Evolutionary conservation across 1,140 invertebrate species (phyloP).

Genomic region (Drosophila ercepeae): DNA sequence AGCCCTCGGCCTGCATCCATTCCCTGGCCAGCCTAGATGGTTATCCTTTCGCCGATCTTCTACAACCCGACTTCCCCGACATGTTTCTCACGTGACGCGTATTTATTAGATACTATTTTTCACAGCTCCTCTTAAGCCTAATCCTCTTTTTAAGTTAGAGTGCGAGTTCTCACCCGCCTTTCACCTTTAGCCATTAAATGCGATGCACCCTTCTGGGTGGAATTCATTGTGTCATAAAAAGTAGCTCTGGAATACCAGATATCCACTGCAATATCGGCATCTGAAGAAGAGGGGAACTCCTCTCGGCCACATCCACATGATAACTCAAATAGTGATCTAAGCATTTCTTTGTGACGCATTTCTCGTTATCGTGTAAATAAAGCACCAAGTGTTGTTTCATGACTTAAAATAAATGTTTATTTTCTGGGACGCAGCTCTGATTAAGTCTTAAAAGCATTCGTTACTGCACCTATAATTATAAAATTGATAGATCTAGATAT

Average conservation of each 20-base stretch:
- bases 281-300: slow-evolving; percentile 15
- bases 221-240: slow-evolving; percentile 78
- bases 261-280: slow-evolving; percentile 4
- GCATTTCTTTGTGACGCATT: slow-evolving; percentile 67
- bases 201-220: slow-evolving; percentile 42
- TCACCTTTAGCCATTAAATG: slow-evolving; percentile 45
- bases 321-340: slow-evolving; percentile 62
- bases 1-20: slow-evolving; percentile 78
- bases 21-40: slow-evolving; percentile 67
- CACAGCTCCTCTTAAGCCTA: slow-evolving; percentile 39
- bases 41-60: slow-evolving; percentile 70
- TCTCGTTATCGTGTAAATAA: slow-evolving; percentile 70
- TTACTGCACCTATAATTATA: too few species aligned
- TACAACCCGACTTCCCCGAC: slow-evolving; percentile 70
- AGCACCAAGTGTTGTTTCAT: slow-evolving; percentile 69
- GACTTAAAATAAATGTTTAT: slow-evolving; percentile 79
- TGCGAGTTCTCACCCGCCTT: slow-evolving; percentile 56
- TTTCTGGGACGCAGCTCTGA: slow-evolving; percentile 89
- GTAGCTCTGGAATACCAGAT: slow-evolving; percentile 5
- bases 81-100: slow-evolving; percentile 76
- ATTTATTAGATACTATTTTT: slow-evolving; percentile 16
- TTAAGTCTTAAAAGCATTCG: too few species aligned
- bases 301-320: slow-evolving; percentile 36
- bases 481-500: too few species aligned
- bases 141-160: slow-evolving; percentile 53